phyloP scores from a whole-genome alignment of 2,797 vertebrate genomes.

The Manis crassicaudata region DNA sequence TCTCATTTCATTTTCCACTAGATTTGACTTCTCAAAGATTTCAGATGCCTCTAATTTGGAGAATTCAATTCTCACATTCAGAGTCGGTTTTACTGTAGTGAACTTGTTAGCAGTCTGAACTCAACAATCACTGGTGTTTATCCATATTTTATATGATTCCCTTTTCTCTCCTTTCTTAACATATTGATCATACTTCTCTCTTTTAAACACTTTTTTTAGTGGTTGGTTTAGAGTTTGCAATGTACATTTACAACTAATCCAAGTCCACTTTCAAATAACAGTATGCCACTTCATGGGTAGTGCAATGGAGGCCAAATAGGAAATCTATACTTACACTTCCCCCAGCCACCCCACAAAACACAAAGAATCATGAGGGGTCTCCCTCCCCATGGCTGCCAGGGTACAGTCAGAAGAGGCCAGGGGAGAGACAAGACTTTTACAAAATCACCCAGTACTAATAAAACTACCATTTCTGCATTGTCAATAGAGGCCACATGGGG shows the following conservation, averaged over 20 bases:
- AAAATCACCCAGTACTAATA: not conserved
- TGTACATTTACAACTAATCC: no score
- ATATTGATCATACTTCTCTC: no score
- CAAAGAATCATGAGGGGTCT: not conserved
- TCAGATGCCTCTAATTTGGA: not conserved
- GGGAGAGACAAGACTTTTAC: not conserved
- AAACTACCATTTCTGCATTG: not conserved
- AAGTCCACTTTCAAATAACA: no score
- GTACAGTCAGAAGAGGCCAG: not conserved
- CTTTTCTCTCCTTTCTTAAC: no score
- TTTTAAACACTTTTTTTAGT: no score
- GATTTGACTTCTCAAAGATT: constrained; percentile 36
- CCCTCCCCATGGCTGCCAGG: not conserved
- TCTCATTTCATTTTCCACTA: not conserved
- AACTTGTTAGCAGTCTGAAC: not conserved
- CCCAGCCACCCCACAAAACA: not conserved
- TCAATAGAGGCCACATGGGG: not conserved
- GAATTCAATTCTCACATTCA: constrained; percentile 4
- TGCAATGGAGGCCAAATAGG: not conserved
- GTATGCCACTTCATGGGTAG: no score
- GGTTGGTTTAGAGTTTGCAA: no score
- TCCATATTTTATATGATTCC: not conserved
- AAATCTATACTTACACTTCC: not conserved
- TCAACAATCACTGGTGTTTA: not conserved
- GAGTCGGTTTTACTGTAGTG: not conserved